A percentile compares a stretch with the other conserved stretches of the same genome.
phyloP scores from a whole-genome alignment of 2,113 vertebrate genomes.

The Acanthochromis polyacanthus region DNA sequence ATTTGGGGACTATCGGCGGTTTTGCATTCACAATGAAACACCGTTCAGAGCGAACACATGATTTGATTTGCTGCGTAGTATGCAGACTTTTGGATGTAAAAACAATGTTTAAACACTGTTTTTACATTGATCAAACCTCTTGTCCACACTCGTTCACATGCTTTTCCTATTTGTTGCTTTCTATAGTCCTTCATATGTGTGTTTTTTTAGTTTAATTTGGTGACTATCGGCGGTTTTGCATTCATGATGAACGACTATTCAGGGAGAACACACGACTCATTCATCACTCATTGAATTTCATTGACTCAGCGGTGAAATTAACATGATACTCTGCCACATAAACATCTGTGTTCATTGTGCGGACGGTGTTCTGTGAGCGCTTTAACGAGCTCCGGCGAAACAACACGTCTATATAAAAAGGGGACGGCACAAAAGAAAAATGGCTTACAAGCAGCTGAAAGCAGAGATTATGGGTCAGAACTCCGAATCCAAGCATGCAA shows the following conservation, averaged over 20 bases:
- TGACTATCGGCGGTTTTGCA: slow-evolving; percentile 5
- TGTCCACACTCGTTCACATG: too few species aligned
- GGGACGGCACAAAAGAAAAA: slow-evolving; percentile 44
- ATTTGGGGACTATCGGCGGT: too few species aligned
- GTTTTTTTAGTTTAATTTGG: background rate
- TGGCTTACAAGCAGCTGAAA: slow-evolving; percentile 52
- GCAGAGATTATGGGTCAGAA: slow-evolving; percentile 68
- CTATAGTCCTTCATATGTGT: too few species aligned
- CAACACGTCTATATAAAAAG: slow-evolving; percentile 20
- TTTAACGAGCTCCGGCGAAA: slow-evolving; percentile 32
- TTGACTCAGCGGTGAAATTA: slow-evolving; percentile 46
- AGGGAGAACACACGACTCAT: slow-evolving; percentile 14
- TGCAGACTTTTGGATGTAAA: too few species aligned
- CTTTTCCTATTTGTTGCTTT: too few species aligned
- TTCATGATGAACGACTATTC: background rate
- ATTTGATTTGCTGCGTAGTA: too few species aligned
- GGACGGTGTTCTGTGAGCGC: slow-evolving; percentile 10
- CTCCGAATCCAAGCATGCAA: slow-evolving; percentile 55
- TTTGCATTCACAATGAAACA: too few species aligned
- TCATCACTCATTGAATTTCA: slow-evolving; percentile 21
- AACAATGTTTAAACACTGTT: slow-evolving; percentile 4
- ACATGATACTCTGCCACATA: slow-evolving; percentile 25
- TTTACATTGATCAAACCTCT: too few species aligned
- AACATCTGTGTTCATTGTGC: slow-evolving; percentile 40
- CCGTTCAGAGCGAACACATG: too few species aligned